Evolutionary conservation across 2,888 invertebrate species (phyloP).

Genomic region (Kryphioiulus occultus): DNA sequence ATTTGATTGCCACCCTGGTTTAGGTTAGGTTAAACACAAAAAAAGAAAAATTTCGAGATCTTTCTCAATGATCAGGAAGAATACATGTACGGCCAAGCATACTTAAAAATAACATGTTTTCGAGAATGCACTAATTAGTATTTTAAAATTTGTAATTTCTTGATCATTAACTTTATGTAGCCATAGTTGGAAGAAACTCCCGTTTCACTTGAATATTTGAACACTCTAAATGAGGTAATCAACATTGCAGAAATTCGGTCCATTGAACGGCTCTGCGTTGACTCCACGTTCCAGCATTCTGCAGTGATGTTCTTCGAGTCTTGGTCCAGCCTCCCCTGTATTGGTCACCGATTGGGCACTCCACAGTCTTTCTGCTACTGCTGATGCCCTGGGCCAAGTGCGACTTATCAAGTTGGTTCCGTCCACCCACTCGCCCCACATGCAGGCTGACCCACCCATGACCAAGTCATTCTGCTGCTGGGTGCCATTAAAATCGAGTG

Average conservation of each 20-base stretch:
- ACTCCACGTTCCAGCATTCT: constrained; percentile 75
- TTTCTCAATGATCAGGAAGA: no score
- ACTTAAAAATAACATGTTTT: no score
- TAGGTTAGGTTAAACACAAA: no score
- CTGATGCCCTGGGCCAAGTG: constrained; percentile 86
- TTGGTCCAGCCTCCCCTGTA: constrained; percentile 65
- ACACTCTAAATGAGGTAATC: constrained; percentile 42
- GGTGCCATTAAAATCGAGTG: constrained; percentile 59
- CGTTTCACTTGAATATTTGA: background rate
- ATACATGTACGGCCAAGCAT: no score
- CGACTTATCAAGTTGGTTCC: constrained; percentile 68
- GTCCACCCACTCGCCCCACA: constrained; percentile 91
- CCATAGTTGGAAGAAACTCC: no score
- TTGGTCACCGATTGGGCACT: constrained; percentile 63
- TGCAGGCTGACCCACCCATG: constrained; percentile 88
- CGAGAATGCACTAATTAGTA: no score
- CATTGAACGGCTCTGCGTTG: constrained; percentile 73
- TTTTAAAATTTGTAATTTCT: no score
- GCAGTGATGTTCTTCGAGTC: constrained; percentile 77
- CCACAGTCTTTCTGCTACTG: constrained; percentile 88
- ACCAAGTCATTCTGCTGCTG: constrained; percentile 71
- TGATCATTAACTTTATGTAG: no score
- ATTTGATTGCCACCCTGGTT: no score
- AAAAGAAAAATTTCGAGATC: no score
- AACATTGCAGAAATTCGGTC: constrained; percentile 70